Base-by-base conservation (phyloP, 2,797 vertebrate species). In the Acomys russatus region DNA sequence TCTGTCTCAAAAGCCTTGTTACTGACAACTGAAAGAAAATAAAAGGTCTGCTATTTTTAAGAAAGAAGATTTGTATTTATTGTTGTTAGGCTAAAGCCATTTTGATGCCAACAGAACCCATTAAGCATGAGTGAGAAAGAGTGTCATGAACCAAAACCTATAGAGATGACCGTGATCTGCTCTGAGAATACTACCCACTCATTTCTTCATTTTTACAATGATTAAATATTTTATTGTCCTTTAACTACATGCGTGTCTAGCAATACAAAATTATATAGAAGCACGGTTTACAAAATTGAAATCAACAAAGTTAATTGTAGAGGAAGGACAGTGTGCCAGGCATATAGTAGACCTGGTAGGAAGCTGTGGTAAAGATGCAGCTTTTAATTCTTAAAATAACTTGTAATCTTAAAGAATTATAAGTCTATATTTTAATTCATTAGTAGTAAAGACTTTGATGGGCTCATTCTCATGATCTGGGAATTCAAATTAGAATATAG, bases 331-430 rank as follows among this genome's bases (percentile, higher is more conserved):
- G 64, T 74, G 6, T 71, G 18, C 49, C 35, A 61, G 12, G 51
- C 79, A 91, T 59, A 15, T 35, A 80, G 18, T 76, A 71, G 12
- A 90, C 6, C 4, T 49, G 30, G 54, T 11, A 90, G 49, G 35
- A 95, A 93, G 28, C 66, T 91, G 76, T 87, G 51, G 88, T 51
- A 91, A 82, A 33, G 73, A 80, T 61, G 11, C 56, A 25, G 49
- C 63, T 86, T 79, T 78, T 90, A 95, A 85, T 73, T 12, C 64
- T 93, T 73, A 79, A 33, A 73, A 63, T 63, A 95, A 56, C 38
- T 89, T 89, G 25, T 71, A 73, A 90, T 90, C 78, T 95, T 90
- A 35, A 76, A 68, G 49, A 90, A 85, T 84, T 71, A n/a, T 30
- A 73, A 33, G 18, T 35, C 30, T 90, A 22, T 9, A 59, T 61